A percentile compares a stretch with the other conserved stretches of the same genome.
These are phyloP conservation scores for Dynastes grantii DNA, from an alignment of 2,888 invertebrate species.

Conservation along the genomic window DNA sequence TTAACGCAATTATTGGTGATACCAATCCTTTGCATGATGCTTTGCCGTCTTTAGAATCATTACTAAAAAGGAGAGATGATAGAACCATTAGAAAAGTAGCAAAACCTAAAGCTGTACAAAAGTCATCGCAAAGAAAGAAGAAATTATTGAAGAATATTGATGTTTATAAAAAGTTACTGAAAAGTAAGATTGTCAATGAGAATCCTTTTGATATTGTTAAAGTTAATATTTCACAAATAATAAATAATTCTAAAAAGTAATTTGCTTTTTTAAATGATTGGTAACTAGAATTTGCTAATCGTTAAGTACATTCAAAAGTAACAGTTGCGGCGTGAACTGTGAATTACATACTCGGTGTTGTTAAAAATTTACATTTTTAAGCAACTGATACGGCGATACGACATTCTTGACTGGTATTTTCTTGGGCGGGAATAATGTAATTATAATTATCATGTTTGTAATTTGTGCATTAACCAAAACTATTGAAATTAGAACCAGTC, in stretches of 20 bases:
- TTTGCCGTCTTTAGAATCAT: constrained; percentile 64
- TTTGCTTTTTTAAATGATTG: too few relatives aligned
- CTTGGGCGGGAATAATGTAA: too few relatives aligned
- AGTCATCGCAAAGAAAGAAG: constrained; percentile 51
- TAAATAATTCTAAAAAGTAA: constrained; percentile 39
- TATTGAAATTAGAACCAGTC: too few relatives aligned
- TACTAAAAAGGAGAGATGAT: constrained; percentile 53
- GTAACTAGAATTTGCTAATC: too few relatives aligned
- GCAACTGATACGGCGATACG: too few relatives aligned
- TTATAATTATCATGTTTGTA: too few relatives aligned
- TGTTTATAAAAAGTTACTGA: constrained; percentile 50
- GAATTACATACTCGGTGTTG: too few relatives aligned
- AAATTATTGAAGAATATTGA: constrained; percentile 42
- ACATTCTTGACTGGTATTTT: too few relatives aligned
- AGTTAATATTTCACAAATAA: constrained; percentile 50
- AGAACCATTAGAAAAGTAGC: not conserved
- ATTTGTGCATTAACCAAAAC: too few relatives aligned
- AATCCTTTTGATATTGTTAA: constrained; percentile 48
- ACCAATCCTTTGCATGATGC: constrained; percentile 65
- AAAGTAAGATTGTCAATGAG: constrained; percentile 49
- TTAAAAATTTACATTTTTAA: too few relatives aligned
- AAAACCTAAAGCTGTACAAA: constrained; percentile 51
- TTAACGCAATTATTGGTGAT: constrained; percentile 62
- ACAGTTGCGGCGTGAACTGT: too few relatives aligned
- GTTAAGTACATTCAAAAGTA: too few relatives aligned